phyloP scores from a whole-genome alignment of 2,888 invertebrate species.

The Epiblema foenella region DNA sequence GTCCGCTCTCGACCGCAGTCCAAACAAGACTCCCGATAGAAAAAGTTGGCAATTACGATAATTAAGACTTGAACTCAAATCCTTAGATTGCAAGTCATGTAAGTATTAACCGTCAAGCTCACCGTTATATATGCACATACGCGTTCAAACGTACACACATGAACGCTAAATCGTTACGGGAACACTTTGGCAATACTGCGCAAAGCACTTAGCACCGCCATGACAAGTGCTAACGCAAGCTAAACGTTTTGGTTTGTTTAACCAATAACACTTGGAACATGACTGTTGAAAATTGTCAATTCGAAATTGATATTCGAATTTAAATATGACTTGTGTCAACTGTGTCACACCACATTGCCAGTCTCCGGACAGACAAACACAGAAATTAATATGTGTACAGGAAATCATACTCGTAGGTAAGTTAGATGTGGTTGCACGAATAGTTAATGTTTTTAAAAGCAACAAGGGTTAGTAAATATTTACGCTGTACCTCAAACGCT shows the following conservation, averaged over 20 bases:
- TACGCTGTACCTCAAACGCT: no score
- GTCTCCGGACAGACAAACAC: not conserved
- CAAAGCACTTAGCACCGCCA: constrained; percentile 37
- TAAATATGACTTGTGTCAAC: not conserved
- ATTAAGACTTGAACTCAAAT: constrained; percentile 11
- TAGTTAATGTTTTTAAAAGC: no score
- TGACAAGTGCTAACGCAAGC: constrained; percentile 31
- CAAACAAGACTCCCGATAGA: not conserved
- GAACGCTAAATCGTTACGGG: constrained; percentile 28
- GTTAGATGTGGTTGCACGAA: no score
- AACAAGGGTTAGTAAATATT: no score
- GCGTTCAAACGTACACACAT: constrained; percentile 24
- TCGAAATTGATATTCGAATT: constrained; percentile 7
- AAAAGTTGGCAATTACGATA: constrained; percentile 6
- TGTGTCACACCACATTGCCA: not conserved
- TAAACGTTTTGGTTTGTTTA: constrained; percentile 27
- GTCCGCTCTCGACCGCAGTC: no score
- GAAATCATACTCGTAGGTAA: no score
- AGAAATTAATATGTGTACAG: not conserved
- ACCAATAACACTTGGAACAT: constrained; percentile 24
- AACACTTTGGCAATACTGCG: constrained; percentile 36
- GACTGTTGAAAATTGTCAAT: not conserved
- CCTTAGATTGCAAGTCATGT: constrained; percentile 22
- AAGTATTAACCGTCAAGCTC: constrained; percentile 49
- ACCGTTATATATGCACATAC: constrained; percentile 59